A percentile compares a stretch with the other conserved stretches of the same genome.
These are phyloP conservation scores for Slavum lentiscoides DNA, from an alignment of 2,888 invertebrate species.

Conservation along the genomic window DNA sequence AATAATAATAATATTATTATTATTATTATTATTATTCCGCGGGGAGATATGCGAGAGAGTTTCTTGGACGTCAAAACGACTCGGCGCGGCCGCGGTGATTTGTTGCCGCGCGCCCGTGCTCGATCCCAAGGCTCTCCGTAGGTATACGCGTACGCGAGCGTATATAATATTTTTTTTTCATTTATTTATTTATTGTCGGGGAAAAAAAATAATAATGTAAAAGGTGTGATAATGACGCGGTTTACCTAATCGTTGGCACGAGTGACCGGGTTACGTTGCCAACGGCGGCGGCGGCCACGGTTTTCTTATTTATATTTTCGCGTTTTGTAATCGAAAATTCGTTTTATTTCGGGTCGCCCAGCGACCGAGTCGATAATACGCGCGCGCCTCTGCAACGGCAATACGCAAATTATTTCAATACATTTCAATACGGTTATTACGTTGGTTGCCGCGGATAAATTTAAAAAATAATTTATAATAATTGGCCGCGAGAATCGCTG, in stretches of 20 bases:
- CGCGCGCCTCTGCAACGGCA: too few species aligned
- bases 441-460: too few species aligned
- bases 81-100: conserved; percentile 15
- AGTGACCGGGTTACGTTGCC: conserved; percentile 47
- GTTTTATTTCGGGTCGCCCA: not conserved
- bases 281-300: conserved; percentile 19
- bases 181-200: not conserved
- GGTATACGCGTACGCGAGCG: not conserved
- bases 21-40: conserved; percentile 40
- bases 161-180: not conserved
- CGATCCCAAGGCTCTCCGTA: conserved; percentile 39
- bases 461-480: too few species aligned
- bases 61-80: conserved; percentile 45
- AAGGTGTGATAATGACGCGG: conserved; percentile 47
- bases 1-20: too few species aligned
- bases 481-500: too few species aligned
- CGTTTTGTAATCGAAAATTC: not conserved
- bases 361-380: too few species aligned
- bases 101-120: conserved; percentile 32
- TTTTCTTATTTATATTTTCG: not conserved
- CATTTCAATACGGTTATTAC: too few species aligned
- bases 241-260: conserved; percentile 52
- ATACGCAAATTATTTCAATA: too few species aligned
- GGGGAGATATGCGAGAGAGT: conserved; percentile 24
- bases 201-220: not conserved